Percentiles rank a stretch among this genome's conserved stretches.
Conservation (phyloP, 2,888 invertebrate species). For the Eustalomyia histrio region DNA sequence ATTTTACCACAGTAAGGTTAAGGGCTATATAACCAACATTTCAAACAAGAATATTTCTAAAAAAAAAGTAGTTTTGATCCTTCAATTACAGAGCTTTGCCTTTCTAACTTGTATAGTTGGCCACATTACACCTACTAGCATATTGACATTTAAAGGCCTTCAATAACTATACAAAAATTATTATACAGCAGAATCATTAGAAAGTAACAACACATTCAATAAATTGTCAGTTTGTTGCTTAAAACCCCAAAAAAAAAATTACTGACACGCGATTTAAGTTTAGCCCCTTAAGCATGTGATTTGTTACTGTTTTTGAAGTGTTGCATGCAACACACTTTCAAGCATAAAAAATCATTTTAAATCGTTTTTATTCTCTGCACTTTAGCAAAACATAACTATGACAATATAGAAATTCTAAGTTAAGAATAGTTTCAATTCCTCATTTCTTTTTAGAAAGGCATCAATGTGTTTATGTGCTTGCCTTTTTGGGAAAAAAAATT, state of each 20-base stretch:
- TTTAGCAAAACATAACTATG: background rate
- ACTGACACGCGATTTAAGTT: constrained; percentile 52
- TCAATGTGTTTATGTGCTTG: background rate
- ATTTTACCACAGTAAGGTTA: too few species aligned
- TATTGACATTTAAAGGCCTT: constrained; percentile 21
- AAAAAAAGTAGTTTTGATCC: too few species aligned
- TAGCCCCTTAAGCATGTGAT: constrained; percentile 19
- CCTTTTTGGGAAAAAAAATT: background rate
- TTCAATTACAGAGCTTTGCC: too few species aligned
- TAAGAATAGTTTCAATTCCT: background rate
- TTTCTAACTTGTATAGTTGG: too few species aligned
- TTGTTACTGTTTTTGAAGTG: constrained; percentile 15
- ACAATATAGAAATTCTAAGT: background rate
- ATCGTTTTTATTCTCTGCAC: background rate
- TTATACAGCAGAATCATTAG: constrained; percentile 53
- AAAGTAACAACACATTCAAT: constrained; percentile 62
- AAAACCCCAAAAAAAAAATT: constrained; percentile 14
- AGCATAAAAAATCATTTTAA: background rate
- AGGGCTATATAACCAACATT: too few species aligned
- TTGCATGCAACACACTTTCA: constrained; percentile 47
- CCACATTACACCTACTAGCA: background rate
- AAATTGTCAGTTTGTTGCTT: constrained; percentile 53
- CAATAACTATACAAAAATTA: constrained; percentile 30
- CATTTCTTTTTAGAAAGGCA: background rate
- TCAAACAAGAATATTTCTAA: too few species aligned